Evolutionary conservation across 2,888 invertebrate genomes (phyloP).

Genomic region (Mantis religiosa): DNA sequence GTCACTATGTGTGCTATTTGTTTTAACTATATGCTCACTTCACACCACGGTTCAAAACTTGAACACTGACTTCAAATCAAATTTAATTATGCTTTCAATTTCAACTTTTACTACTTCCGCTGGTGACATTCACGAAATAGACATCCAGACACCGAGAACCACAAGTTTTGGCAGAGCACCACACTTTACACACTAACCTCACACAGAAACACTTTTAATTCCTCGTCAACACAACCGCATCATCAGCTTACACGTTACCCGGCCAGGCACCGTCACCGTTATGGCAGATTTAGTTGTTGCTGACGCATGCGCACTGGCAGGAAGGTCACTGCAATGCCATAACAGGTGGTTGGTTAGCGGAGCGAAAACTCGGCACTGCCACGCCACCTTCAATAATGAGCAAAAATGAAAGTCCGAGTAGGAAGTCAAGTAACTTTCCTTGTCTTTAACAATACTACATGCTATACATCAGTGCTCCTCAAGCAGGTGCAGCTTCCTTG

Average conservation of each 20-base stretch:
- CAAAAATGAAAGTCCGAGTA: background rate
- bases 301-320: conserved; percentile 3
- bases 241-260: background rate
- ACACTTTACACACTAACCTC: background rate
- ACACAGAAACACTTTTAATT: background rate
- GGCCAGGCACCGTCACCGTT: background rate
- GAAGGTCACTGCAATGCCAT: conserved; percentile 14
- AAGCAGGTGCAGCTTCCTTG: background rate
- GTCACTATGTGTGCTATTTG: no score
- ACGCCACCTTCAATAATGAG: background rate
- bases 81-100: no score
- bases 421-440: background rate
- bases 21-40: no score
- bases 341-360: conserved; percentile 9
- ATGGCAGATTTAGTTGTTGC: background rate
- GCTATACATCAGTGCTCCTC: background rate
- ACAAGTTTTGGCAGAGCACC: background rate
- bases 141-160: background rate
- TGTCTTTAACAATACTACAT: background rate
- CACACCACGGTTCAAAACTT: no score
- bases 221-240: background rate
- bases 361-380: background rate
- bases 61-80: no score
- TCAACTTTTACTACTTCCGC: no score
- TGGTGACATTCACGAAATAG: no score